A percentile compares a stretch with the other conserved stretches of the same genome.
phyloP scores from a whole-genome alignment of 2,888 invertebrate genomes.

The Ptilodon capucinus region DNA sequence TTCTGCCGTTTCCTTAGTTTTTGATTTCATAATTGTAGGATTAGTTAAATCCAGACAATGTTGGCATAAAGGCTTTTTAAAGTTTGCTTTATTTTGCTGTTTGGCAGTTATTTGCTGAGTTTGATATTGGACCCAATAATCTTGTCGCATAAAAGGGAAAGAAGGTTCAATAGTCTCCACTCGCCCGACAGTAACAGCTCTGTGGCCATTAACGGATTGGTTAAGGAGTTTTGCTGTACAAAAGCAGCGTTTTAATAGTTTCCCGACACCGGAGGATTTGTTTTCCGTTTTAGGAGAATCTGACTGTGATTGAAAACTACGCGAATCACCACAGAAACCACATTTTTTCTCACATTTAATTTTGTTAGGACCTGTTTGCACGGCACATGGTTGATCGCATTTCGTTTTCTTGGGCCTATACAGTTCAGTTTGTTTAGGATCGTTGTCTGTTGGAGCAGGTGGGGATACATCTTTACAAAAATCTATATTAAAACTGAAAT shows the following conservation, averaged over 20 bases:
- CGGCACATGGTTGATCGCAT: not conserved
- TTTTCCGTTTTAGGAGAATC: conserved; percentile 16
- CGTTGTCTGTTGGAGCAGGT: not conserved
- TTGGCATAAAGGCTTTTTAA: not conserved
- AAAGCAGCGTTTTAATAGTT: conserved; percentile 45
- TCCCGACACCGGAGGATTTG: conserved; percentile 28
- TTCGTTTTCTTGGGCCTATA: not conserved
- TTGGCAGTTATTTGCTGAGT: conserved; percentile 4
- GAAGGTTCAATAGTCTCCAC: conserved; percentile 18
- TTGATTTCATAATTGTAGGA: not conserved
- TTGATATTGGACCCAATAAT: conserved; percentile 28
- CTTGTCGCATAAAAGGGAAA: conserved; percentile 18
- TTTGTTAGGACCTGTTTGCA: not conserved
- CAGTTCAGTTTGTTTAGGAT: not conserved
- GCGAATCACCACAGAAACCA: not conserved
- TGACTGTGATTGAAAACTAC: conserved; percentile 6
- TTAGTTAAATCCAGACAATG: not conserved
- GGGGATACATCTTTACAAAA: conserved; percentile 27
- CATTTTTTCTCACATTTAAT: conserved; percentile 1
- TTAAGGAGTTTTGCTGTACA: conserved; percentile 42
- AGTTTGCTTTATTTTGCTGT: not conserved
- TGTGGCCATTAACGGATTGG: conserved; percentile 1
- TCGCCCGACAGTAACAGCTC: conserved; percentile 10
- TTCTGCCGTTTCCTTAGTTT: conserved; percentile 8
- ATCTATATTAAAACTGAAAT: conserved; percentile 25